Conservation (phyloP, 1,140 invertebrate genomes). For the Galendromus occidentalis region DNA sequence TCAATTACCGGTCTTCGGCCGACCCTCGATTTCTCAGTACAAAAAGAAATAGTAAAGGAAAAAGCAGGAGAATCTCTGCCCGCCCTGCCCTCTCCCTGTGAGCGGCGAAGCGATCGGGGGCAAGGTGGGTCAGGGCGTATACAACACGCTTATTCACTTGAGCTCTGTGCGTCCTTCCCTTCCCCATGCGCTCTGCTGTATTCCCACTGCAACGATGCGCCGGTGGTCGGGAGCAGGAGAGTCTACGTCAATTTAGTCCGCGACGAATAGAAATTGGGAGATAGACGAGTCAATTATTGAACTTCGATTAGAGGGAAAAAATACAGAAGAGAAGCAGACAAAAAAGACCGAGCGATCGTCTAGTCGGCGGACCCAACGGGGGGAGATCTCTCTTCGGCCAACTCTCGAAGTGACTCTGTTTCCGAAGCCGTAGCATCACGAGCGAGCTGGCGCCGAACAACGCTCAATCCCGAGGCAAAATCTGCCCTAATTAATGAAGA, state of each 20-base stretch:
- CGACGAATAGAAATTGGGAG: neutral
- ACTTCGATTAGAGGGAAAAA: slow-evolving; percentile 2
- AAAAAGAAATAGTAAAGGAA: neutral
- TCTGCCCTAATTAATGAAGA: no score
- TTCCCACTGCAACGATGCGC: neutral
- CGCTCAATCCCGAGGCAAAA: no score
- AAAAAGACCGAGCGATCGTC: no score
- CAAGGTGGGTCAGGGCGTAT: neutral
- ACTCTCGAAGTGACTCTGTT: no score
- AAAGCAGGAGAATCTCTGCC: neutral
- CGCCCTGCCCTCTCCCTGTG: neutral
- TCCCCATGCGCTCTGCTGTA: neutral
- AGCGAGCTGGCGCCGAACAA: no score
- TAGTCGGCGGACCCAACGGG: no score
- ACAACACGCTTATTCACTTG: neutral
- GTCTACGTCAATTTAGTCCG: neutral
- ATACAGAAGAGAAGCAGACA: neutral
- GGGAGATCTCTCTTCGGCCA: no score
- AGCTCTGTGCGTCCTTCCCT: neutral
- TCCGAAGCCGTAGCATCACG: no score
- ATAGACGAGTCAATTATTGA: slow-evolving; percentile 10
- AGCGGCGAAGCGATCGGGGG: neutral
- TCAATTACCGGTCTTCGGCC: slow-evolving; percentile 2
- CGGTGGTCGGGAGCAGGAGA: no score
- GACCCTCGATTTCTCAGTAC: neutral